Percentiles rank a stretch among this genome's conserved stretches.
Evolutionary conservation across 2,888 invertebrate species (phyloP).

Genomic region (Pachliopta kotzebuea): DNA sequence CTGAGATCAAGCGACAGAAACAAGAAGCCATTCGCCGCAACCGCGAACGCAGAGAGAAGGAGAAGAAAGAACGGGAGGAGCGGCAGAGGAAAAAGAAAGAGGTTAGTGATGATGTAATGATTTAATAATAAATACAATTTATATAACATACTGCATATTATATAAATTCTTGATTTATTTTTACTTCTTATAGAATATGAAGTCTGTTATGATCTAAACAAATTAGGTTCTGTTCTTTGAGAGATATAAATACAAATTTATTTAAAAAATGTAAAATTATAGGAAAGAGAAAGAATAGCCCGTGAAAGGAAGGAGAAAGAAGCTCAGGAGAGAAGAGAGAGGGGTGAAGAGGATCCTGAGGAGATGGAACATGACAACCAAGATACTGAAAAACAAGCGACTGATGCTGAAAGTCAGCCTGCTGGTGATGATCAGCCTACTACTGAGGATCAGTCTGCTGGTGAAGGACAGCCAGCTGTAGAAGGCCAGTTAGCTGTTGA

Average conservation of each 20-base stretch:
- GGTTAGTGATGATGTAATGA: conserved; percentile 42
- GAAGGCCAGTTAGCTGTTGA: too few relatives aligned
- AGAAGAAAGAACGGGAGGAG: conserved; percentile 57
- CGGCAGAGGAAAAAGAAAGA: conserved; percentile 67
- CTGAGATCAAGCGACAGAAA: conserved; percentile 49
- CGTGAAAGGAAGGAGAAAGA: conserved; percentile 42
- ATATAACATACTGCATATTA: too few relatives aligned
- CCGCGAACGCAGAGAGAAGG: conserved; percentile 50
- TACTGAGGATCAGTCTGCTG: conserved; percentile 14
- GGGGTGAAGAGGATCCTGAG: conserved; percentile 34
- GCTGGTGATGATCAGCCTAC: conserved; percentile 13
- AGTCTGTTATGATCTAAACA: too few relatives aligned
- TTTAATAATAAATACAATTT: too few relatives aligned
- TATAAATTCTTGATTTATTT: too few relatives aligned
- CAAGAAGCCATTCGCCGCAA: conserved; percentile 52
- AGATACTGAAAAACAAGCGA: conserved; percentile 34
- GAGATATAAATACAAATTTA: too few relatives aligned
- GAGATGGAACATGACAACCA: conserved; percentile 38
- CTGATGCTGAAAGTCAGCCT: conserved; percentile 35
- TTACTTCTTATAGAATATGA: too few relatives aligned
- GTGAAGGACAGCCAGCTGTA: conserved; percentile 33
- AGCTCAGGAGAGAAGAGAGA: conserved; percentile 30
- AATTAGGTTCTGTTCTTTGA: too few relatives aligned
- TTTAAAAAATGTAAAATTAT: background rate
- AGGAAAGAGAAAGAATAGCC: conserved; percentile 55